A percentile compares a stretch with the other conserved stretches of the same genome.
These are phyloP conservation scores for Sminthurides aquaticus DNA, from an alignment of 2,888 invertebrate species.

Conservation along the genomic window DNA sequence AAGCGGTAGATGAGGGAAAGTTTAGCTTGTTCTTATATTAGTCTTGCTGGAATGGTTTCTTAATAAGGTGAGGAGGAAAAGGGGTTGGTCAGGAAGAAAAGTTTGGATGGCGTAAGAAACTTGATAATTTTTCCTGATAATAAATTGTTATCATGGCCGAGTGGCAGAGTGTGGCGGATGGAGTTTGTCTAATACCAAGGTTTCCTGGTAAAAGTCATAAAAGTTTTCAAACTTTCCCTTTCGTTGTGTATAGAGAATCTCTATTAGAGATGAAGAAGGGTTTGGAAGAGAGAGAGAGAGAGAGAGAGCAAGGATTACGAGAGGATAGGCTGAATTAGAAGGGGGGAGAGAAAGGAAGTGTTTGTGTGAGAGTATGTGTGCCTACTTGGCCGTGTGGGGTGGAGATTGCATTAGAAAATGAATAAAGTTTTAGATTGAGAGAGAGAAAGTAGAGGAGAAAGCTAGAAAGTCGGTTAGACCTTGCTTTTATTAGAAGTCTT, in stretches of 20 bases:
- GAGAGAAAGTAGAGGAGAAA: background rate
- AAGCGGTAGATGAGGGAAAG: too few relatives aligned
- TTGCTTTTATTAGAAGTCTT: too few relatives aligned
- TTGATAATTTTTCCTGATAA: background rate
- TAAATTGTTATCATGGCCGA: background rate
- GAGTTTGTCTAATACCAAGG: background rate
- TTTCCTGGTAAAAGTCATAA: background rate
- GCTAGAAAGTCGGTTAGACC: too few relatives aligned
- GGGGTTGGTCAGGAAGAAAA: background rate
- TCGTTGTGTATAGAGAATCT: background rate
- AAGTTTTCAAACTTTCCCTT: background rate
- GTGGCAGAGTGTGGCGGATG: background rate
- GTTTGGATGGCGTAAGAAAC: background rate
- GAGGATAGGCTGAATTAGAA: too few relatives aligned
- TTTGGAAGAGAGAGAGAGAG: background rate
- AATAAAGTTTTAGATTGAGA: background rate
- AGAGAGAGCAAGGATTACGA: too few relatives aligned
- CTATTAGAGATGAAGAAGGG: background rate
- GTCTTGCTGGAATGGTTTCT: too few relatives aligned
- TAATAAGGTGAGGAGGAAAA: background rate
- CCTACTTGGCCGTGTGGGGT: background rate
- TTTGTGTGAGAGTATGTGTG: background rate
- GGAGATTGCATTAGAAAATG: background rate
- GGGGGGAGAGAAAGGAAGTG: background rate
- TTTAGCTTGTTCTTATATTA: too few relatives aligned